Base-by-base conservation (phyloP, 2,888 invertebrate species). In the Chloroclysta siterata region DNA sequence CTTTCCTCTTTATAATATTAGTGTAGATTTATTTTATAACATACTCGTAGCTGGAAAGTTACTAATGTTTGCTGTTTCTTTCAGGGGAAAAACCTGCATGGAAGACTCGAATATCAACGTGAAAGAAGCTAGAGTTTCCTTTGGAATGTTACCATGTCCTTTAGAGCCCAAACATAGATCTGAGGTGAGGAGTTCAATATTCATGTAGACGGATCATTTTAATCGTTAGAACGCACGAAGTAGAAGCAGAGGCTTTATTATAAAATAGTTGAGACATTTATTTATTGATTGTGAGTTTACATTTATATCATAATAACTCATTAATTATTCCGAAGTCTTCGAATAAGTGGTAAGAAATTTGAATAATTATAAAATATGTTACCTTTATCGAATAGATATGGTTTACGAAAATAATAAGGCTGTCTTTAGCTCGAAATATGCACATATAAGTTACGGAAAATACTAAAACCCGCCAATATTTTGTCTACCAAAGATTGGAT, bases 91-190 rank as follows among this genome's bases (percentile, higher is more conserved):
- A 92, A 76, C 85, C 90, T 66, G 88, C 87, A 64, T 93, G 93
- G 93, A 92, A 90, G 84, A 90, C 93, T 86, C 87, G 93, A 88
- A 93, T 93, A 91, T 92, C 93, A 60, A 93, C 93, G 75, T 93
- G 92, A 92, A 83, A 81, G 71, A 80, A 79, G 80, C 74, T 42
- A 58, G 36, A 51, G 61, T 66, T 68, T 68, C 65, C 55, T 58
- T 66, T 72, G 73, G 72, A 78, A 73, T 79, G 75, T 67, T 73
- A 72, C 76, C 72, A 70, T 72, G 75, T 81, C 56, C 52, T 80
- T 81, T 82, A 81, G 79, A 81, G 79, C 74, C 71, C 79, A 74
- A 78, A 73, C 70, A 73, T 85, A 88, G 90, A 90, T 90, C 91
- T 92, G 90, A 85, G 73, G 69, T 90, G 90, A 85, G 73, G 68